Conservation (phyloP, 2,888 invertebrate genomes). For the Tortrix viridana region DNA sequence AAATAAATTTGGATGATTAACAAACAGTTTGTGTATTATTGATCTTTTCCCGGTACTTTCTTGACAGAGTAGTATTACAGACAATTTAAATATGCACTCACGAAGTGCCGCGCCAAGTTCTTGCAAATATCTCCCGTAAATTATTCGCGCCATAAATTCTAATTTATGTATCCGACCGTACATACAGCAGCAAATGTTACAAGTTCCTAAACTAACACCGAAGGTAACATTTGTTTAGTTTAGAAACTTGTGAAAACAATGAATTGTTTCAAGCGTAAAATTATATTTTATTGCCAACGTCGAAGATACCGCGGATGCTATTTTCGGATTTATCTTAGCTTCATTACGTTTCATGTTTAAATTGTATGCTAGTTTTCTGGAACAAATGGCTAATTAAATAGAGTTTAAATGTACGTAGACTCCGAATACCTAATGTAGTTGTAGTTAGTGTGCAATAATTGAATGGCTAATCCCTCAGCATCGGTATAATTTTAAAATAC, state of each 20-base stretch:
- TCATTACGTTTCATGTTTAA: too few relatives aligned
- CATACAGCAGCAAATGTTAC: background rate
- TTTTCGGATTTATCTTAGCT: background rate
- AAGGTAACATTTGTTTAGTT: background rate
- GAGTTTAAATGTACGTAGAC: too few relatives aligned
- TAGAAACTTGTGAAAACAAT: conserved; percentile 6
- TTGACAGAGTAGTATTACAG: too few relatives aligned
- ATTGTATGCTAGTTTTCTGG: too few relatives aligned
- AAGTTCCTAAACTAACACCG: conserved; percentile 1
- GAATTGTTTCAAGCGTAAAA: background rate
- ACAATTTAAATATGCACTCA: conserved; percentile 1
- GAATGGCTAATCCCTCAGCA: too few relatives aligned
- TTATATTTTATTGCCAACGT: background rate
- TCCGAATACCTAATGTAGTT: too few relatives aligned
- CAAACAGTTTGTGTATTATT: too few relatives aligned
- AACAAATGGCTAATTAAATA: too few relatives aligned
- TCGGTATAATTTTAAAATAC: too few relatives aligned
- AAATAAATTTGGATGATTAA: too few relatives aligned
- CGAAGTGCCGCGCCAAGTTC: conserved; percentile 18
- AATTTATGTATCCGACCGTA: conserved; percentile 13
- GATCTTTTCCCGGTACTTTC: too few relatives aligned
- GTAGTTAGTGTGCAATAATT: too few relatives aligned
- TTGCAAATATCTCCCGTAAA: conserved; percentile 15
- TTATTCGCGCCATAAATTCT: conserved; percentile 16
- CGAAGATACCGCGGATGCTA: background rate